Evolutionary conservation across 2,888 invertebrate genomes (phyloP).

Genomic region (Stictocephala bisonia): DNA sequence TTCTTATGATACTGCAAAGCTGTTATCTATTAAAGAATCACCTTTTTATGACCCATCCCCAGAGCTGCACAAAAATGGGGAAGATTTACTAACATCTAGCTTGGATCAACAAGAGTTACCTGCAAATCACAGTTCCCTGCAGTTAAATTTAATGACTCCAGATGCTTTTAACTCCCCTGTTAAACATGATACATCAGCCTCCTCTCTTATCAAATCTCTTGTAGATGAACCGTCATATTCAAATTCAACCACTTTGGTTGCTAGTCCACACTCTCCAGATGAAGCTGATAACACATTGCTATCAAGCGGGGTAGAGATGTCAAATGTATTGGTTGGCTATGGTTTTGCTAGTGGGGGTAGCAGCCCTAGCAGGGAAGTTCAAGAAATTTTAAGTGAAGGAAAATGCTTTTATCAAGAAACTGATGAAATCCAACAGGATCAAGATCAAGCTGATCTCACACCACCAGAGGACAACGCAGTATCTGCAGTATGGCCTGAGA

Average conservation of each 20-base stretch:
- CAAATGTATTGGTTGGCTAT: conserved; percentile 58
- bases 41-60: conserved; percentile 6
- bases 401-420: conserved; percentile 43
- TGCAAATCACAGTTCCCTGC: conserved; percentile 42
- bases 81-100: conserved; percentile 15
- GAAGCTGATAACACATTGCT: conserved; percentile 39
- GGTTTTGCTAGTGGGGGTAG: conserved; percentile 80
- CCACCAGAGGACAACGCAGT: conserved; percentile 35
- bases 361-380: conserved; percentile 90
- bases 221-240: conserved; percentile 18
- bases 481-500: conserved; percentile 34
- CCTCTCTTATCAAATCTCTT: conserved; percentile 27
- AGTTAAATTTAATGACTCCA: conserved; percentile 83
- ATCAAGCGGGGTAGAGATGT: conserved; percentile 61
- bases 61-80: conserved; percentile 5
- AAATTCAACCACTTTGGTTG: conserved; percentile 18
- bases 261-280: conserved; percentile 24
- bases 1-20: conserved; percentile 18
- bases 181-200: conserved; percentile 48
- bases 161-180: conserved; percentile 80
- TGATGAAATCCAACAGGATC: conserved; percentile 38
- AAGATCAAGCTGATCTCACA: conserved; percentile 20
- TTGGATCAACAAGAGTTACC: conserved; percentile 28
- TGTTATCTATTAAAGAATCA: conserved; percentile 4
- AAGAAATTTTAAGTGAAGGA: conserved; percentile 78